Evolutionary conservation across 2,888 invertebrate species (phyloP).

Genomic region (Euzophera pinguis): DNA sequence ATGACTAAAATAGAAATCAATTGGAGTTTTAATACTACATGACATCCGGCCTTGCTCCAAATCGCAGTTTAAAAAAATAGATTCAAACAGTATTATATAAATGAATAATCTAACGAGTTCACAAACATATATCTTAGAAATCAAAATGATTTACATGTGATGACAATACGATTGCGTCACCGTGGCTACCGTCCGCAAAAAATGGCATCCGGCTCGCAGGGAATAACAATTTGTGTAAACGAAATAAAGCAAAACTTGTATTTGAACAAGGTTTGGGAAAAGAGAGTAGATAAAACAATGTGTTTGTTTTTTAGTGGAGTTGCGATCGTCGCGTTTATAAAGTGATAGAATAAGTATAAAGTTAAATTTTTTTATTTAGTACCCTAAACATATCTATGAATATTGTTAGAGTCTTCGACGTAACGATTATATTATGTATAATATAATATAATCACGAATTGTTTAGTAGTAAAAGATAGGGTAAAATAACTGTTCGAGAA

Average conservation of each 20-base stretch:
- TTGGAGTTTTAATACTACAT: conserved; percentile 14
- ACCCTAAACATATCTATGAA: too few species aligned
- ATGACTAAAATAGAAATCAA: conserved; percentile 2
- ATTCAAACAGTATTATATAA: background rate
- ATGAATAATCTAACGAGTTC: conserved; percentile 18
- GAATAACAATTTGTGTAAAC: conserved; percentile 49
- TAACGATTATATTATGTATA: too few species aligned
- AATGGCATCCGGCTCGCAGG: conserved; percentile 63
- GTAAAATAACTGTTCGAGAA: too few species aligned
- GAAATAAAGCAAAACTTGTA: conserved; percentile 28
- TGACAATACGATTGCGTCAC: conserved; percentile 62
- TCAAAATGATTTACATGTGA: conserved; percentile 42
- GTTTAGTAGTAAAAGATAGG: too few species aligned
- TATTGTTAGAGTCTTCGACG: too few species aligned
- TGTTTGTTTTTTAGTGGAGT: conserved; percentile 47
- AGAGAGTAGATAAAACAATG: conserved; percentile 52
- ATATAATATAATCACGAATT: too few species aligned
- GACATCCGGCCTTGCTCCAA: conserved; percentile 39
- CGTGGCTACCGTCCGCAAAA: conserved; percentile 50
- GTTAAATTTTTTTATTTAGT: background rate
- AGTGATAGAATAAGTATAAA: background rate
- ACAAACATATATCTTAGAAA: conserved; percentile 30
- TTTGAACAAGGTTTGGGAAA: conserved; percentile 47
- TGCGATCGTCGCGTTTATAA: conserved; percentile 44
- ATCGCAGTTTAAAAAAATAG: conserved; percentile 6